Conservation (phyloP, 2,113 vertebrate species). For the Aptenodytes patagonicus region DNA sequence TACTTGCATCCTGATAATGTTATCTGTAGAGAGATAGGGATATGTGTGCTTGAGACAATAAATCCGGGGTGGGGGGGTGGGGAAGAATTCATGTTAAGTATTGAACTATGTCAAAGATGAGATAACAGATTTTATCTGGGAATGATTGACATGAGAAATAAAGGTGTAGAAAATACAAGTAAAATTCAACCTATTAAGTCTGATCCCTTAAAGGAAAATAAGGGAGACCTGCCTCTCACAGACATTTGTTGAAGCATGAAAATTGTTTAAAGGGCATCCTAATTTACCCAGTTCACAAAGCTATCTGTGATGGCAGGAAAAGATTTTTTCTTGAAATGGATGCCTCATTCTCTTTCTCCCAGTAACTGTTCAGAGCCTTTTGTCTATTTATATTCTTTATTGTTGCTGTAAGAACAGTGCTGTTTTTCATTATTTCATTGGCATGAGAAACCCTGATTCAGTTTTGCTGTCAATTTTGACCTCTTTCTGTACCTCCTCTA, state of each 20-base stretch:
- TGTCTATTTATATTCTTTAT: slow-evolving; percentile 74
- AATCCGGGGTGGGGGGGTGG: background rate
- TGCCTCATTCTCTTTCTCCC: slow-evolving; percentile 54
- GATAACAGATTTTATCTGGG: background rate
- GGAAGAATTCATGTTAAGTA: background rate
- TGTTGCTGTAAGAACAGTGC: slow-evolving; percentile 66
- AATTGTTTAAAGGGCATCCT: slow-evolving; percentile 61
- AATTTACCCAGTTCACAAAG: slow-evolving; percentile 65
- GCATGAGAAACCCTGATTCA: slow-evolving; percentile 63
- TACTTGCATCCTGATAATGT: background rate
- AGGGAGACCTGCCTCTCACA: slow-evolving; percentile 15
- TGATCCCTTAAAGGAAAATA: slow-evolving; percentile 41
- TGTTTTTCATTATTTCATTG: slow-evolving; percentile 73
- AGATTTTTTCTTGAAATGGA: slow-evolving; percentile 67
- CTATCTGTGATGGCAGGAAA: slow-evolving; percentile 66
- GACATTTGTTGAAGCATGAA: slow-evolving; percentile 40
- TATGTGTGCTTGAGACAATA: background rate
- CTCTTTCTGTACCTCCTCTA: slow-evolving; percentile 32
- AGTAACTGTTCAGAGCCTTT: slow-evolving; percentile 60
- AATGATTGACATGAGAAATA: background rate
- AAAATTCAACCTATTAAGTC: slow-evolving; percentile 36
- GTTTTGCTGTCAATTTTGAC: slow-evolving; percentile 64
- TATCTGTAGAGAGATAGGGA: background rate
- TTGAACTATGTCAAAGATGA: background rate
- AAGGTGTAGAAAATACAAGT: background rate